Percentiles rank a stretch among this genome's conserved stretches.
Conservation (phyloP, 2,797 vertebrate species). For the Sebastes trivittatus region DNA sequence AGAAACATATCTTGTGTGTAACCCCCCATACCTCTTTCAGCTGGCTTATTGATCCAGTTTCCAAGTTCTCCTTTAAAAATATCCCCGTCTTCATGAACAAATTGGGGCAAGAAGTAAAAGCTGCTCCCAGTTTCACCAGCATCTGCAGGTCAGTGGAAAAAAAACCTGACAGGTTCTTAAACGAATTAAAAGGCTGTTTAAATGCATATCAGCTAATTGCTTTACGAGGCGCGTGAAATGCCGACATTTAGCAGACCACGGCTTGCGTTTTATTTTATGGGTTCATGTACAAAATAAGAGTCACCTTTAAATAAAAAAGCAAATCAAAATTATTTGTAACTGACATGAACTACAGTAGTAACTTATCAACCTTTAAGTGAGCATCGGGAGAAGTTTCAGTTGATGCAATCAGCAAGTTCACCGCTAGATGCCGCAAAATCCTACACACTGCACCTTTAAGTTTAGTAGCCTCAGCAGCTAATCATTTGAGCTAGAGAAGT, state of each 20-base stretch:
- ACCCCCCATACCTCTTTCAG: background rate
- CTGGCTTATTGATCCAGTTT: background rate
- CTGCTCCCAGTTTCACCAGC: background rate
- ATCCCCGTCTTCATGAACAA: background rate
- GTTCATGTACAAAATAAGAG: background rate
- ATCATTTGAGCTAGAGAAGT: slow-evolving; percentile 16
- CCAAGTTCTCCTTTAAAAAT: background rate
- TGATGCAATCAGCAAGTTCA: too few relatives aligned
- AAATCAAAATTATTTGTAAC: background rate
- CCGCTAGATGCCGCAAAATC: too few relatives aligned
- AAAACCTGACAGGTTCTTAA: slow-evolving; percentile 31
- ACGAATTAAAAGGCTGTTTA: slow-evolving; percentile 67
- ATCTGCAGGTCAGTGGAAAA: slow-evolving; percentile 12
- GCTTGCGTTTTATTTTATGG: slow-evolving; percentile 27
- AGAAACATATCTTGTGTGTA: background rate
- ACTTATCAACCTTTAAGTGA: background rate
- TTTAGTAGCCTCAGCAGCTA: slow-evolving; percentile 2
- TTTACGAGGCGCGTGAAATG: slow-evolving; percentile 20
- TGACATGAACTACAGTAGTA: background rate
- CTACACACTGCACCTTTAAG: background rate
- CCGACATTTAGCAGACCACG: slow-evolving; percentile 41
- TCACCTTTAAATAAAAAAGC: background rate
- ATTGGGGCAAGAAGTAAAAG: background rate
- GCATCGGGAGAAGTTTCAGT: background rate
- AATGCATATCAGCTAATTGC: slow-evolving; percentile 62